Conservation (phyloP, 2,113 vertebrate species). For the Hemichromis elongatus region DNA sequence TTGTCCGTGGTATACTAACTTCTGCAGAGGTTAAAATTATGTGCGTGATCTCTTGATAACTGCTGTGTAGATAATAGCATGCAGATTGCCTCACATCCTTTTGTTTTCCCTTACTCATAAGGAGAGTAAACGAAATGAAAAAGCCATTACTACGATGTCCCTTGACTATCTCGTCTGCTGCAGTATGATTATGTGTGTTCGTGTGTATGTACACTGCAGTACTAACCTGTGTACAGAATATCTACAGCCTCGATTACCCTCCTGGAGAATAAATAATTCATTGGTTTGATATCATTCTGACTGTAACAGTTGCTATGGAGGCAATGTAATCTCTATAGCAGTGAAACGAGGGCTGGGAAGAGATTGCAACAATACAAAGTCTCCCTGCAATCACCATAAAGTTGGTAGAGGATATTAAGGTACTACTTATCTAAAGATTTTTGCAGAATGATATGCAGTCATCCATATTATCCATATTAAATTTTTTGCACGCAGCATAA, state of each 20-base stretch:
- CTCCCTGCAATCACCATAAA: neutral
- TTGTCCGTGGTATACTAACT: neutral
- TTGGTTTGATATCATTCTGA: constrained; percentile 26
- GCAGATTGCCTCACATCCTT: neutral
- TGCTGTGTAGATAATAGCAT: neutral
- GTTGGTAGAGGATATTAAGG: neutral
- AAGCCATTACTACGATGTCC: neutral
- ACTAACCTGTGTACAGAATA: neutral
- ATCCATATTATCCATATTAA: neutral
- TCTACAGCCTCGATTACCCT: neutral
- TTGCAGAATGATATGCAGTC: neutral
- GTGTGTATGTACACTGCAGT: neutral
- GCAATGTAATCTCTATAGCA: neutral
- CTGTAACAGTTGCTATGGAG: constrained; percentile 49
- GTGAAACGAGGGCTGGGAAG: neutral
- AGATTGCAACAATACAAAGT: neutral
- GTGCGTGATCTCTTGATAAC: neutral
- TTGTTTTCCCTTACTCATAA: neutral
- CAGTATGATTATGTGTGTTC: neutral
- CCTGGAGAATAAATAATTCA: constrained; percentile 58
- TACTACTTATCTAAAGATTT: neutral
- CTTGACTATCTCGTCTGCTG: neutral
- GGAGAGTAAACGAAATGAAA: neutral
- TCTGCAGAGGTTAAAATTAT: neutral
- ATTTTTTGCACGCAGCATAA: too few relatives aligned